Conservation (phyloP, 2,888 invertebrate genomes). For the Automeris io region DNA sequence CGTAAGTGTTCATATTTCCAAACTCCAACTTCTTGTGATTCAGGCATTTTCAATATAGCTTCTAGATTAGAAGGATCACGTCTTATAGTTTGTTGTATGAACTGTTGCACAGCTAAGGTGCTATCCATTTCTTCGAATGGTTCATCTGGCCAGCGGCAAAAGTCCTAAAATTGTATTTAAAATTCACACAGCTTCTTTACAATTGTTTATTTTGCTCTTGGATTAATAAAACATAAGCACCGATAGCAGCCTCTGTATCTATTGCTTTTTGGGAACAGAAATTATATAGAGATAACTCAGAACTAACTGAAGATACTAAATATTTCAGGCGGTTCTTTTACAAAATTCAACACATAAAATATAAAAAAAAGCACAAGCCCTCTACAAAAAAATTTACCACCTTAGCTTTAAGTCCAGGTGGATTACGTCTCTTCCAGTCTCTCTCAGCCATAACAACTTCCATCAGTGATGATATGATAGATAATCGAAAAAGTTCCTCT, state of each 20-base stretch:
- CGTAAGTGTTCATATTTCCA: constrained; percentile 99
- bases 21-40: constrained; percentile 98
- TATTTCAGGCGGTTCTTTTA: too few relatives aligned
- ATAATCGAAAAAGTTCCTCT: too few relatives aligned
- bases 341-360: too few relatives aligned
- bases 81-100: constrained; percentile 97
- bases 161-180: constrained; percentile 81
- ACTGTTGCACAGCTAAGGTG: constrained; percentile 98
- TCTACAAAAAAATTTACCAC: constrained; percentile 76
- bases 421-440: constrained; percentile 89
- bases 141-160: constrained; percentile 98
- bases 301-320: too few relatives aligned
- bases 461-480: constrained; percentile 3
- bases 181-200: too few relatives aligned
- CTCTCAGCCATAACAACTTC: constrained; percentile 83
- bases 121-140: constrained; percentile 99
- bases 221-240: too few relatives aligned
- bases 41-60: constrained; percentile 95
- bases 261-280: too few relatives aligned
- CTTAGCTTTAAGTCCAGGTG: constrained; percentile 93
- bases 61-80: constrained; percentile 96
- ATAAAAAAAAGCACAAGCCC: background rate
- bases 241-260: too few relatives aligned
- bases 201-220: too few relatives aligned
- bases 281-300: too few relatives aligned